Evolutionary conservation across 2,888 invertebrate species (phyloP).

Genomic region (Cheilosia variabilis): DNA sequence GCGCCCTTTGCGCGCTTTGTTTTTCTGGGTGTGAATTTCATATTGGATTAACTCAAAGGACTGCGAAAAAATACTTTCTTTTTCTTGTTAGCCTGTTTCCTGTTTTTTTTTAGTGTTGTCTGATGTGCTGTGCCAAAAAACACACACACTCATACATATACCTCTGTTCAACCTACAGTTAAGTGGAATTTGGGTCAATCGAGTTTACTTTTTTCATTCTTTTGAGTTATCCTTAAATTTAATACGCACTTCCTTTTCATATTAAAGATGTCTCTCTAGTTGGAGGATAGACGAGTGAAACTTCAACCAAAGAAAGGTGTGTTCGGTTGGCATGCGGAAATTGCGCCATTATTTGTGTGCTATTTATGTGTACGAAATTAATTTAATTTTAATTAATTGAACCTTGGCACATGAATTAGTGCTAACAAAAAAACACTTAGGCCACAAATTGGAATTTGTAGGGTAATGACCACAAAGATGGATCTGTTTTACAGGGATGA

Average conservation of each 20-base stretch:
- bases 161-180: neutral
- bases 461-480: constrained; percentile 1
- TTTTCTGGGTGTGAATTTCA: constrained; percentile 36
- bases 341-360: constrained; percentile 5
- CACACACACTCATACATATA: neutral
- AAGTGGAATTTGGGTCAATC: constrained; percentile 20
- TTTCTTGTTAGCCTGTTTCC: neutral
- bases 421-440: neutral
- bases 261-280: constrained; percentile 13
- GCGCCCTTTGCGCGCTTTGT: no score
- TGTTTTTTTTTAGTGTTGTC: neutral
- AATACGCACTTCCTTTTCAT: constrained; percentile 30
- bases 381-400: constrained; percentile 24
- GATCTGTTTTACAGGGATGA: neutral
- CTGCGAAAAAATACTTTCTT: neutral
- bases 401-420: neutral
- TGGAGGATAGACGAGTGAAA: neutral
- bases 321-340: constrained; percentile 4
- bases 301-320: constrained; percentile 26
- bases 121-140: constrained; percentile 2
- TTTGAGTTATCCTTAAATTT: constrained; percentile 12
- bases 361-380: neutral
- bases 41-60: constrained; percentile 15
- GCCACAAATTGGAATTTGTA: neutral
- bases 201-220: constrained; percentile 9